phyloP scores from a whole-genome alignment of 2,888 invertebrate species.

The Venusia cambrica region DNA sequence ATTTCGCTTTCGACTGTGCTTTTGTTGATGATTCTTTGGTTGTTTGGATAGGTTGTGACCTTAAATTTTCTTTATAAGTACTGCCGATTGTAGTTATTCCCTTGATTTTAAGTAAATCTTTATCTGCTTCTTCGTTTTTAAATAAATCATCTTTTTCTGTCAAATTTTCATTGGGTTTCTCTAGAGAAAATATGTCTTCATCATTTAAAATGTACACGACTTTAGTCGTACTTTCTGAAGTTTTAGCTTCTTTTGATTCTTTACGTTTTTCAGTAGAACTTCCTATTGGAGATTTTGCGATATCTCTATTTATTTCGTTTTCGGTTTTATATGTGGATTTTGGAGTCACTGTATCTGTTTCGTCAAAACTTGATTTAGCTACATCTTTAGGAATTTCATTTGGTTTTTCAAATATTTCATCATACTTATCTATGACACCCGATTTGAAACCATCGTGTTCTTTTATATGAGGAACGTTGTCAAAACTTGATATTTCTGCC shows the following conservation, averaged over 20 bases:
- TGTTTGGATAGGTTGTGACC: slow-evolving; percentile 3
- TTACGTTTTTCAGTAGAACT: slow-evolving; percentile 5
- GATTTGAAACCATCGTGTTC: too few species aligned
- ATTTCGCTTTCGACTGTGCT: slow-evolving; percentile 13
- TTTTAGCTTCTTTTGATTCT: slow-evolving; percentile 5
- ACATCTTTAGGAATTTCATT: too few species aligned
- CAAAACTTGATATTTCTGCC: slow-evolving; percentile 1
- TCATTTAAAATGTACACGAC: slow-evolving; percentile 65
- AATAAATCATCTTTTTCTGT: slow-evolving; percentile 21
- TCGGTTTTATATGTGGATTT: too few species aligned
- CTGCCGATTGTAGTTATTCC: slow-evolving; percentile 25
- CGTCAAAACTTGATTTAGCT: too few species aligned
- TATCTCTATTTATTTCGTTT: too few species aligned
- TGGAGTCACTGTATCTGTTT: too few species aligned
- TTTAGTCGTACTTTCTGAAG: slow-evolving; percentile 43
- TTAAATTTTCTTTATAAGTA: slow-evolving; percentile 29
- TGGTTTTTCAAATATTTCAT: too few species aligned
- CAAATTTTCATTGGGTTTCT: too few species aligned
- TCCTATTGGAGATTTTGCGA: too few species aligned
- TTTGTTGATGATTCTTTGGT: slow-evolving; percentile 4
- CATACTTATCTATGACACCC: too few species aligned
- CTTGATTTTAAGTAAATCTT: slow-evolving; percentile 18
- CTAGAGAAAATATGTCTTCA: slow-evolving; percentile 69
- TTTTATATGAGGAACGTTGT: too few species aligned
- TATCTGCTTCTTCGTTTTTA: slow-evolving; percentile 23